Evolutionary conservation across 1,140 invertebrate species (phyloP).

Genomic region (Saccostrea glomerata): DNA sequence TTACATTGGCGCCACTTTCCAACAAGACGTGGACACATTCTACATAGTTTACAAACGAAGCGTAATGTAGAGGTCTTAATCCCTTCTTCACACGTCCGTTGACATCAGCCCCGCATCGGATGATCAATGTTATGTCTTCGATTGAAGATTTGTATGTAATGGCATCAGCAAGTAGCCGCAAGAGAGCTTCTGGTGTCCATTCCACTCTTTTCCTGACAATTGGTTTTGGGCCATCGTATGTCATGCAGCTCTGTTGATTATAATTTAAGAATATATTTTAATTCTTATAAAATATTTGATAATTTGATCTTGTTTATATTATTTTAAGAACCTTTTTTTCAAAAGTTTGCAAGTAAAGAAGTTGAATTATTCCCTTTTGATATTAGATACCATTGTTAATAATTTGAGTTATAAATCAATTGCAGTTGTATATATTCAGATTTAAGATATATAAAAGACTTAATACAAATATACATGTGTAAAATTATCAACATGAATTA

Average conservation of each 20-base stretch:
- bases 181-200: constrained; percentile 71
- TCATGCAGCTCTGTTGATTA: constrained; percentile 1
- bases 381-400: no score
- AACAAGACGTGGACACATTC: constrained; percentile 84
- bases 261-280: not conserved
- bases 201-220: not conserved
- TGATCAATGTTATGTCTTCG: constrained; percentile 85
- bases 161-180: constrained; percentile 92
- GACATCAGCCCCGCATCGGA: constrained; percentile 69
- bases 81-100: constrained; percentile 83
- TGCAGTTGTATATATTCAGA: no score
- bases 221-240: not conserved
- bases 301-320: not conserved
- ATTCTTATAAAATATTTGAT: not conserved
- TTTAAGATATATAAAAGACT: no score
- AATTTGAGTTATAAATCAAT: no score
- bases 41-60: constrained; percentile 90
- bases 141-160: constrained; percentile 92
- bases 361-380: no score
- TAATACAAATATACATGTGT: no score
- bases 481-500: no score
- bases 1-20: constrained; percentile 87
- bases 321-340: not conserved
- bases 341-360: not conserved
- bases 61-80: constrained; percentile 93